Evolutionary conservation across 2,797 vertebrate species (phyloP), one percentile per base, ranked within the genome.

Genomic region (Aldrovandia affinis): DNA sequence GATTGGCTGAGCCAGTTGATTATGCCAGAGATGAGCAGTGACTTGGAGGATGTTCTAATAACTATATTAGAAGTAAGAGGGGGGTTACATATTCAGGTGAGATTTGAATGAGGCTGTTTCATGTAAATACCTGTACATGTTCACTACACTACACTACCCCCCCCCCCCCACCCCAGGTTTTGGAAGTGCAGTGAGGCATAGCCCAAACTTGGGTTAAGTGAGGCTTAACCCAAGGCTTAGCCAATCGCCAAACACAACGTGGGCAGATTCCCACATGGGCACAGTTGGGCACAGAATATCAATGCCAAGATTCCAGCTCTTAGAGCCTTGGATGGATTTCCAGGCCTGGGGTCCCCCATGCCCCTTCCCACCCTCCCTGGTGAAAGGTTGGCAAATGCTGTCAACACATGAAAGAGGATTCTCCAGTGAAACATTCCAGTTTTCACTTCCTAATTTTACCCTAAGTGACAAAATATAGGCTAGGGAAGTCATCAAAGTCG

Each of bases 51-150:
- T n/a, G 50, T 83, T 70, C 65, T 55, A n/a, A n/a, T n/a, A n/a
- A n/a, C 30, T 33, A 15, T 18, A 54, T 25, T 54, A 22, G 9
- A 80, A 54, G 83, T 65, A 44, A 77, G 78, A 57, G 75, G 86
- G 70, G 68, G 77, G 28, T 15, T 82, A 44, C 78, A 81, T 39
- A 77, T 84, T 88, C 84, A 83, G 86, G 81, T 87, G 80, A 81
- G 84, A 87, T 87, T 80, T 73, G 81, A 89, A 89, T 83, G 84
- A 83, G 87, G 44, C 81, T 81, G 84, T 80, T 83, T 83, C 80
- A 80, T 84, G 86, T 89, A 88, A 90, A 91, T 88, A 89, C 89
- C 89, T 86, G 86, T 83, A 82, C 68, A 28, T 70, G 70, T 88
- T 88, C 89, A 89, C 89, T 89, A 91, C n/a, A n/a, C 28, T 9